Percentiles rank a stretch among this genome's conserved stretches.
These are phyloP conservation scores for Drosophila virilis DNA, from an alignment of 1,140 invertebrate species.

Conservation along the genomic window DNA sequence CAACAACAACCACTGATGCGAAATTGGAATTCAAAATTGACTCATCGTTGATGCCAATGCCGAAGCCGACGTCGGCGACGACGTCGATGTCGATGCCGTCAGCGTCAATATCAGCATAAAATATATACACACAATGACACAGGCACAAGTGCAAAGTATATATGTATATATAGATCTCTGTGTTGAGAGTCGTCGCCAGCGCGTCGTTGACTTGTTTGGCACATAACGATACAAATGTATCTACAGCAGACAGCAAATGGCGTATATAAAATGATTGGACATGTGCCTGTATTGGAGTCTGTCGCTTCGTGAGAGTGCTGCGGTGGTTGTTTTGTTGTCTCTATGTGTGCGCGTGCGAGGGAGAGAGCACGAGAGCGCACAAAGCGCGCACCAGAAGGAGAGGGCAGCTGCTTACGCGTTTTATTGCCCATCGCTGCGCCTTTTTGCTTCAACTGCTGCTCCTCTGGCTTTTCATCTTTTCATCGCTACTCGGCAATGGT, in stretches of 20 bases:
- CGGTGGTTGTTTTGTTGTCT: conserved; percentile 66
- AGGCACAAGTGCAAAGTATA: conserved; percentile 4
- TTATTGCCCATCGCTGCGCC: conserved; percentile 61
- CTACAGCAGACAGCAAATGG: conserved; percentile 80
- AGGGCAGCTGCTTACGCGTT: conserved; percentile 54
- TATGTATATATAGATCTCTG: conserved; percentile 18
- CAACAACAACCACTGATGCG: conserved; percentile 58
- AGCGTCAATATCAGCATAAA: conserved; percentile 33
- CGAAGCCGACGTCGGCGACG: conserved; percentile 5
- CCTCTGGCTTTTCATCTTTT: conserved; percentile 79
- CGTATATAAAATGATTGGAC: conserved; percentile 83
- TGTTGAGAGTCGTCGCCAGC: conserved; percentile 19
- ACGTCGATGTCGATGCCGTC: conserved; percentile 28
- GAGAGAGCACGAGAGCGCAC: conserved; percentile 13
- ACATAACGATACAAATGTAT: conserved; percentile 83
- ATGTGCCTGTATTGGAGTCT: conserved; percentile 55
- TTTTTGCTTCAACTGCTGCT: conserved; percentile 49
- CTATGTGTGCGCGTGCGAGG: conserved; percentile 9
- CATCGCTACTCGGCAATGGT: conserved; percentile 42
- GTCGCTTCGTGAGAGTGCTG: conserved; percentile 29
- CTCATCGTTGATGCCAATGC: conserved; percentile 55
- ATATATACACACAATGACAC: conserved; percentile 19
- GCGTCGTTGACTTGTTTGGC: conserved; percentile 70
- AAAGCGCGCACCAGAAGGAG: conserved; percentile 30
- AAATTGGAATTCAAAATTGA: conserved; percentile 76